phyloP scores from a whole-genome alignment of 2,797 vertebrate genomes.

The Sebastes diaconus region DNA sequence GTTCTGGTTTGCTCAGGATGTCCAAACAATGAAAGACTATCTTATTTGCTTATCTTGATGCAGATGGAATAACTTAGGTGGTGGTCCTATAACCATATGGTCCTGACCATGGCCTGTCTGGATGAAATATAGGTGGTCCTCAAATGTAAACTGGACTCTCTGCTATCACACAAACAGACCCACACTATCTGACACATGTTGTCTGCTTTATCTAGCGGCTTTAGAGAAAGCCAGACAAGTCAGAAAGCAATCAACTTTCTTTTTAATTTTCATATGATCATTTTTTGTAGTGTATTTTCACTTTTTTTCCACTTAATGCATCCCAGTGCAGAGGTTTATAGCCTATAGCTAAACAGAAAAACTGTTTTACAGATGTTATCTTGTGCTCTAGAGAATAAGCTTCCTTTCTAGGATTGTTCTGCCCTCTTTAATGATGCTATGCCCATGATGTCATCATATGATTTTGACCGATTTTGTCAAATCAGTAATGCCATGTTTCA shows the following conservation, averaged over 20 bases:
- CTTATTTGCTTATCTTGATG: constrained; percentile 29
- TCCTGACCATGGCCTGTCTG: constrained; percentile 7
- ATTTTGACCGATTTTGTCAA: background rate
- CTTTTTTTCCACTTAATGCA: background rate
- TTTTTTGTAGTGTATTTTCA: background rate
- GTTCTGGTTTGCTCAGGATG: constrained; percentile 19
- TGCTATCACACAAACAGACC: constrained; percentile 21
- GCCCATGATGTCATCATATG: constrained; percentile 5
- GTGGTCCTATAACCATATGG: background rate
- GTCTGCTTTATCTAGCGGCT: background rate
- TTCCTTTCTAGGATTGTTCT: constrained; percentile 17
- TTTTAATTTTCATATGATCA: background rate
- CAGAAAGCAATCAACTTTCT: background rate
- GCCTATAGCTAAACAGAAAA: constrained; percentile 6
- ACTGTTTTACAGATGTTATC: constrained; percentile 39
- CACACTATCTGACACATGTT: background rate
- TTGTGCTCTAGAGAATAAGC: background rate
- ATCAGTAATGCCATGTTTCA: background rate
- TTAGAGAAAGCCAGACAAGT: background rate
- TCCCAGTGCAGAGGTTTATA: constrained; percentile 5
- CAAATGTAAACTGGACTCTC: constrained; percentile 19
- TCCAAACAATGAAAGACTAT: constrained; percentile 18
- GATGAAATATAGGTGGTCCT: constrained; percentile 16
- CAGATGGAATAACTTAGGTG: constrained; percentile 33
- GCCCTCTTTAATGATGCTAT: constrained; percentile 11